Conservation (phyloP, 2,797 vertebrate genomes). For the Tauraco hartlaubi region DNA sequence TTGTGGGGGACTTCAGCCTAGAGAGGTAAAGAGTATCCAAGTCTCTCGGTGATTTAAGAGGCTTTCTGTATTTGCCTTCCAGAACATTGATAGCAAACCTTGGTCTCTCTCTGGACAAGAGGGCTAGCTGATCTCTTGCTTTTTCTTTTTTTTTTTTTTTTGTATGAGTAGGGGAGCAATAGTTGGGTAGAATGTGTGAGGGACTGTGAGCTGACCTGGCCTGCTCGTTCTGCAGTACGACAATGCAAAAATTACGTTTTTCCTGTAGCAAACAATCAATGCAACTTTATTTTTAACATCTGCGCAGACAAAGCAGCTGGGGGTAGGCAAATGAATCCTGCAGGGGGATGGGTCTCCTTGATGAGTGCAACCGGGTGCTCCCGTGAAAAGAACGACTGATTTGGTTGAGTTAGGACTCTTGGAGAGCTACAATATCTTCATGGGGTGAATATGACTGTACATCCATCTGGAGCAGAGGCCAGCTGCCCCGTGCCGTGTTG, state of each 20-base stretch:
- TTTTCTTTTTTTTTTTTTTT: background rate
- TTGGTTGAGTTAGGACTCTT: background rate
- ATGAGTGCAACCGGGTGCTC: rapidly evolving
- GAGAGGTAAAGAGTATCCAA: background rate
- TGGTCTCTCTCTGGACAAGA: background rate
- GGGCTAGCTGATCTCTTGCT: rapidly evolving
- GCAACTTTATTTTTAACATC: background rate
- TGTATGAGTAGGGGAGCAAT: background rate
- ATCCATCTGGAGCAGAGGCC: background rate
- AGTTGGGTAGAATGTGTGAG: background rate
- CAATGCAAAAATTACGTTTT: background rate
- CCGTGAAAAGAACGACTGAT: background rate
- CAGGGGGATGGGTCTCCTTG: background rate
- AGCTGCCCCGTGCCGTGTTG: background rate
- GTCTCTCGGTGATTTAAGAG: background rate
- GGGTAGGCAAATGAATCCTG: background rate
- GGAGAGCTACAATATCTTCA: background rate
- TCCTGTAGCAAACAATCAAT: background rate
- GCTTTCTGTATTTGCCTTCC: background rate
- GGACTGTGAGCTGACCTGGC: background rate
- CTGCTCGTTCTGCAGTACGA: background rate
- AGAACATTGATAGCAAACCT: background rate
- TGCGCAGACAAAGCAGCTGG: background rate
- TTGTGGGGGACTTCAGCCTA: background rate
- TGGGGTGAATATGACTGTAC: background rate